A percentile compares a stretch with the other conserved stretches of the same genome.
These are phyloP conservation scores for Salmo trutta DNA, from an alignment of 2,797 vertebrate species.

Conservation along the genomic window DNA sequence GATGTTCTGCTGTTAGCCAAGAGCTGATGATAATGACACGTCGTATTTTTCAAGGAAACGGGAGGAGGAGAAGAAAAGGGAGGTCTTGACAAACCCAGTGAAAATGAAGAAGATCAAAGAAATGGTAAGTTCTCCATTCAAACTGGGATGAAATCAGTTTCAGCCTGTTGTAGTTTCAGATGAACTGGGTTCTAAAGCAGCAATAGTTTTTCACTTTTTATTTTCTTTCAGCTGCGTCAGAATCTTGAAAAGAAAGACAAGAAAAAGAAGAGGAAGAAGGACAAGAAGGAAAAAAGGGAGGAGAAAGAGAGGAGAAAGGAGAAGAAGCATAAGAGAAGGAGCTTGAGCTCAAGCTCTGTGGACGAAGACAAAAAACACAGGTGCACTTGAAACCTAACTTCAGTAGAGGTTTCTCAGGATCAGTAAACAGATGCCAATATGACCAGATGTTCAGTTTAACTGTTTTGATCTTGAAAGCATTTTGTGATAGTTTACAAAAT, in stretches of 20 bases:
- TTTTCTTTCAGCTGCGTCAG: constrained; percentile 80
- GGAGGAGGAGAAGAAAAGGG: constrained; percentile 93
- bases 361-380: constrained; percentile 67
- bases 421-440: background rate
- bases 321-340: constrained; percentile 77
- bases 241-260: constrained; percentile 86
- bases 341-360: constrained; percentile 67
- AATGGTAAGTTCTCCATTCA: constrained; percentile 75
- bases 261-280: constrained; percentile 78
- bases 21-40: background rate
- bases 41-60: constrained; percentile 79
- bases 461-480: background rate
- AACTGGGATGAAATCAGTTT: background rate
- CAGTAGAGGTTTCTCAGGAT: background rate
- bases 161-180: background rate
- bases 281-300: constrained; percentile 85
- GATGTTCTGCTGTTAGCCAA: background rate
- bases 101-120: constrained; percentile 98
- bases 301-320: constrained; percentile 80
- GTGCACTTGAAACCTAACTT: constrained; percentile 33
- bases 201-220: background rate
- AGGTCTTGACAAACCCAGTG: constrained; percentile 91
- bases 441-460: background rate
- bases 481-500: background rate
- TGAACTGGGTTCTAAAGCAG: background rate